Base-by-base conservation (phyloP, 30 jellyfish, hydroid and myxozoan species). In the Turritopsis rubra region DNA sequence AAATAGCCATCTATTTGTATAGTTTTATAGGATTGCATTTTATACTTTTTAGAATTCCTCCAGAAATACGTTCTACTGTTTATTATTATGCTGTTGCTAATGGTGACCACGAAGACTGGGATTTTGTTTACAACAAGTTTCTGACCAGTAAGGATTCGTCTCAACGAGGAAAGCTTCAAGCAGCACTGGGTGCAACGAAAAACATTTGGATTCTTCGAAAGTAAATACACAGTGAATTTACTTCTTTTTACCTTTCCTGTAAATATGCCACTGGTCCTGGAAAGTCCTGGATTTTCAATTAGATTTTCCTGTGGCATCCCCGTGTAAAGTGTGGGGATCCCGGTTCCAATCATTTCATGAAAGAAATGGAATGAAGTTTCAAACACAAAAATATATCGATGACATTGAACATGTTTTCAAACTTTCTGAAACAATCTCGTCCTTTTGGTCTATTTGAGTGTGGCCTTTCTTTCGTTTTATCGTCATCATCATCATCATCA, bases 81-180 rank as follows among this genome's bases (percentile, higher is more conserved):
- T 83, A 77, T 75, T 21, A n/a, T 52, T 84, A 87, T 23, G 98
- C 96, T 19, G 93, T 92, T 19, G 92, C 86, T 0, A 81, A 85
- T 52, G 98, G 98, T 16, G 98, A 95, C 28, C 93, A 81, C 76
- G 83, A 79, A 52, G 98, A 92, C 79, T 92, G 98, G 98, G 86
- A 92, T 52, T 87, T 82, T 52, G 98, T 92, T 18, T 92, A 52
- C 75, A 28, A 73, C 4, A 81, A 85, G 29, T 92, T 80, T 85
- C 73, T 1, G 60, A 29, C 28, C 8, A 87, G 83, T 81, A 28
- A 75, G 29, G 84, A 92, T 80, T 92, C 98, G 0, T 77, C 96
- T 25, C 93, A 85, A 73, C 81, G 80, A 65, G 52, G 87, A 23
- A 87, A 85, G 73, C 88, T 92, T 65, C 93, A 84, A 60, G 27